Evolutionary conservation across 1,140 invertebrate genomes (phyloP), one percentile per base, ranked within the genome.

Genomic region (Pygmarrhopalites habei): DNA sequence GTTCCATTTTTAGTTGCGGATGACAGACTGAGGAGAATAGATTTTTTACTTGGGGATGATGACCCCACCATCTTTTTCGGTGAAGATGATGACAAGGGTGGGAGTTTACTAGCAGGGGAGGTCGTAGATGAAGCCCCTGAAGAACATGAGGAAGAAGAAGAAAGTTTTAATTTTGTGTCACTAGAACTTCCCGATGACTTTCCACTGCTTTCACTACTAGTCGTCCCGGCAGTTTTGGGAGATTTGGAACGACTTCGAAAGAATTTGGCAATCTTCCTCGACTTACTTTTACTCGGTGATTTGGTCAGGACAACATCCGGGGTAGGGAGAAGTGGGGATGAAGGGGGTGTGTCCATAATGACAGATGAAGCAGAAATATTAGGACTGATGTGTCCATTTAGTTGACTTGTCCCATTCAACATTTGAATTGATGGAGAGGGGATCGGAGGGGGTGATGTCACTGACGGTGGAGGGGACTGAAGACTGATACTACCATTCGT

Each of bases 151-250:
- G 68, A 70, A 1, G 65, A 62, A n/a, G 68, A 66, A 15, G 60
- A 62, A 49, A 58, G 44, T 26, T 64, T 67, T 14, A 39, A 55
- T 41, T 55, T 58, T 23, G 62, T 43, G n/a, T 55, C 39, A 1
- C 5, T 43, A 14, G 58, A 62, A 55, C 64, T 64, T 10, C 43
- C 58, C 7, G 68, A 70, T 4, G 69, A 70, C 41, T 70, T 70
- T 52, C 69, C 69, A 67, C n/a, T n/a, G n/a, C 69, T 70, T 25
- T 70, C 69, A 51, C 69, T 70, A 30, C 65, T 66, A 32, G 62
- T 70, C 0, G 47, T 64, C 19, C 35, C n/a, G 4, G 49, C 28
- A 52, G 63, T 70, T 62, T 70, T 70, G 19, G 69, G 69, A 19
- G 65, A 67, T 26, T 70, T 70, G 12, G 69, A 70, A 1, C 69